phyloP scores from a whole-genome alignment of 2,888 invertebrate genomes.

The Cataglyphis cursor region DNA sequence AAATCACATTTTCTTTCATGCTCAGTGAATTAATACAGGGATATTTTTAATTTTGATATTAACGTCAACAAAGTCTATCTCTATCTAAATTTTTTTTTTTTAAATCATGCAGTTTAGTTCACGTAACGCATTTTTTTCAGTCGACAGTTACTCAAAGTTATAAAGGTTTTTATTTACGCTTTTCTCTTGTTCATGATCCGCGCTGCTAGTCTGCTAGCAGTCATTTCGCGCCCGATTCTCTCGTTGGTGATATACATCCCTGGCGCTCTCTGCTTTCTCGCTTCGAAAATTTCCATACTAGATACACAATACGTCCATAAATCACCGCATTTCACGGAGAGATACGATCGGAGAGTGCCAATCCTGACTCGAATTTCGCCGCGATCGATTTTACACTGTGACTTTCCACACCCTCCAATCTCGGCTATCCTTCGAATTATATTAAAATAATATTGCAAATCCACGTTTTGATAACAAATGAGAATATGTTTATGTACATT shows the following conservation, averaged over 20 bases:
- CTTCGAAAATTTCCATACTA: slow-evolving; percentile 71
- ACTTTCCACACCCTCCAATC: slow-evolving; percentile 41
- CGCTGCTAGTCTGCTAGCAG: slow-evolving; percentile 53
- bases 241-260: slow-evolving; percentile 57
- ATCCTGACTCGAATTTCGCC: slow-evolving; percentile 59
- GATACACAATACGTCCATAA: slow-evolving; percentile 70
- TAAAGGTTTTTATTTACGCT: slow-evolving; percentile 32
- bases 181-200: slow-evolving; percentile 29
- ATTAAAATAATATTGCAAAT: slow-evolving; percentile 37
- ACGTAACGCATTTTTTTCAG: not conserved
- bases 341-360: slow-evolving; percentile 65
- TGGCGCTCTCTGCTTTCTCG: slow-evolving; percentile 61
- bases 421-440: slow-evolving; percentile 20
- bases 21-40: slow-evolving; percentile 5
- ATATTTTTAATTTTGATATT: not conserved
- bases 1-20: not conserved
- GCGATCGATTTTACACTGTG: slow-evolving; percentile 64
- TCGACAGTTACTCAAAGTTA: not conserved
- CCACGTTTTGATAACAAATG: not conserved
- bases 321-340: slow-evolving; percentile 60
- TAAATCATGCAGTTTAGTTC: slow-evolving; percentile 9
- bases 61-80: not conserved
- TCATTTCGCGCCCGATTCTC: slow-evolving; percentile 67
- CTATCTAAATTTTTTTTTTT: not conserved
- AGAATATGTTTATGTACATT: not conserved